Percentiles rank a stretch among this genome's conserved stretches.
Conservation (phyloP, 2,888 invertebrate genomes). For the Calameuta idolon region DNA sequence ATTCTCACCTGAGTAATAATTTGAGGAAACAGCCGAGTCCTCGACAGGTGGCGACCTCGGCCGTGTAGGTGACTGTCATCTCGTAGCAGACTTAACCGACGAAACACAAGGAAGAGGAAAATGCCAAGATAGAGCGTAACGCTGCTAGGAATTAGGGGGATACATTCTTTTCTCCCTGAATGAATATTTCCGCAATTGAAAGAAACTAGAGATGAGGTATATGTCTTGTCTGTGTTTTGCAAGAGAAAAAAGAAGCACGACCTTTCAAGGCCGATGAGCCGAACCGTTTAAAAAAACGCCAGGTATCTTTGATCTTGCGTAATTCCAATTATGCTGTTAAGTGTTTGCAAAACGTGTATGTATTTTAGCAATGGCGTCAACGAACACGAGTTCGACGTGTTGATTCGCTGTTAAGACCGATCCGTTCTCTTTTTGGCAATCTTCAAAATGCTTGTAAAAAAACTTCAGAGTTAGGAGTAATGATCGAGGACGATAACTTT, state of each 20-base stretch:
- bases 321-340: background rate
- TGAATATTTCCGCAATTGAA: background rate
- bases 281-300: background rate
- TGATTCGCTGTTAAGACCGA: background rate
- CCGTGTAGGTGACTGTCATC: slow-evolving; percentile 90
- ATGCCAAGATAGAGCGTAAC: background rate
- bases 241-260: background rate
- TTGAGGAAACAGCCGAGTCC: slow-evolving; percentile 91
- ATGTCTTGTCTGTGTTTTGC: background rate
- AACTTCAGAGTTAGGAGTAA: background rate
- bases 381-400: background rate
- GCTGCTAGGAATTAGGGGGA: background rate
- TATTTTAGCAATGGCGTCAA: background rate
- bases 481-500: background rate
- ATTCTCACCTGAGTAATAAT: slow-evolving; percentile 80
- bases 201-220: background rate
- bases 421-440: background rate
- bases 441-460: background rate
- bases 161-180: background rate
- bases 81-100: slow-evolving; percentile 26
- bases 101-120: background rate
- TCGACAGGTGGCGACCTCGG: slow-evolving; percentile 86
- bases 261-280: background rate
- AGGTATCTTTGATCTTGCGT: background rate
- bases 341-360: background rate